Evolutionary conservation across 2,797 vertebrate genomes (phyloP), one percentile per base, ranked within the genome.

Genomic region (Luscinia megarhynchos): DNA sequence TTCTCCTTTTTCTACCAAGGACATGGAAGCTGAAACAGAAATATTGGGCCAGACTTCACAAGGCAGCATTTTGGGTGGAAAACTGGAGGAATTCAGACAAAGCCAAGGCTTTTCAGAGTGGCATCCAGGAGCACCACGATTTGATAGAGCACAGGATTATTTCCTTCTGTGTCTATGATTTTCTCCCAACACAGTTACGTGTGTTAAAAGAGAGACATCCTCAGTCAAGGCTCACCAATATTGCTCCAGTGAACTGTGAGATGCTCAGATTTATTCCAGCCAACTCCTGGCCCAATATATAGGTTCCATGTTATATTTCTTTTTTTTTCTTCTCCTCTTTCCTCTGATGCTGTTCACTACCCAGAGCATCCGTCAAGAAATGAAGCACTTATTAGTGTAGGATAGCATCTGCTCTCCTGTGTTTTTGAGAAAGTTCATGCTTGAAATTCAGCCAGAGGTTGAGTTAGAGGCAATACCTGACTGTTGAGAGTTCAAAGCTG

Each of bases 211-310:
- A 58, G 62, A 89, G 55, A 74, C 43, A 50, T 66, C 76, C 58
- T 93, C 82, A 81, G 46, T 77, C 69, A 74, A 59, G 51, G 17
- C 76, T 87, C 84, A 86, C 84, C 58, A 77, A 29, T 9, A 23
- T 48, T 0, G 14, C 64, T 95, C 58, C 90, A 69, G n/a, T 89
- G 76, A 89, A 75, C 89, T 89, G 91, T 73, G 90, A 92, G 91
- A 74, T 70, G 82, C 51, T 90, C 77, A 68, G 66, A 94, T 94
- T 96, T 91, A 94, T 88, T 89, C 59, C 66, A 78, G 79, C 18
- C 79, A 62, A 84, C n/a, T 86, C 32, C 74, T 78, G 40, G 40
- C 62, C 87, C 79, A 66, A 59, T 75, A 62, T 34, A 26, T 78
- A 62, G n/a, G 6, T 66, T 78, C 78, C 19, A 48, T 59, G 15